phyloP scores from a whole-genome alignment of 2,888 invertebrate species.

The Ormia ochracea region DNA sequence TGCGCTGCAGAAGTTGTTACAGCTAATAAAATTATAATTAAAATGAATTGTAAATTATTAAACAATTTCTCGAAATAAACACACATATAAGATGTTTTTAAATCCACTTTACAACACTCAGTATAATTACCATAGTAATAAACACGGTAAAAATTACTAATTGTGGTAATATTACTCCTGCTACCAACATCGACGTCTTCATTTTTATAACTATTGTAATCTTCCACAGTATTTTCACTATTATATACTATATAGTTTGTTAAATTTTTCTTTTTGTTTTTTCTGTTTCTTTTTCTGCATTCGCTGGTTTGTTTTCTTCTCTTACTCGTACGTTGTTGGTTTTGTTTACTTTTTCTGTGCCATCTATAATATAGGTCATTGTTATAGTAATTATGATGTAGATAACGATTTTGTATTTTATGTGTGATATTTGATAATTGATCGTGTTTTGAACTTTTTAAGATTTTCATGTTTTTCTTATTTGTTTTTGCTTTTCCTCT shows the following conservation, averaged over 20 bases:
- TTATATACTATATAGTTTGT: neutral
- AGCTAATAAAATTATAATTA: slow-evolving; percentile 35
- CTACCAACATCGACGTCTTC: neutral
- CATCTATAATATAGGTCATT: slow-evolving; percentile 36
- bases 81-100: neutral
- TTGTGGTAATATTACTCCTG: neutral
- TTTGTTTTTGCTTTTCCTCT: neutral
- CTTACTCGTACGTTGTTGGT: neutral
- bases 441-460: slow-evolving; percentile 27
- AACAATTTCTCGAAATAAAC: slow-evolving; percentile 16
- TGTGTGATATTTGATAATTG: slow-evolving; percentile 30
- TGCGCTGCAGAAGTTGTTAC: slow-evolving; percentile 16
- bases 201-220: neutral
- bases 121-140: neutral
- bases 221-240: neutral
- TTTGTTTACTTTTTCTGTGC: slow-evolving; percentile 10
- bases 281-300: neutral
- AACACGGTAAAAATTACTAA: neutral
- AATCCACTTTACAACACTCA: neutral
- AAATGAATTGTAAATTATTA: slow-evolving; percentile 19
- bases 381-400: slow-evolving; percentile 2
- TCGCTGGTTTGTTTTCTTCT: too few relatives aligned
- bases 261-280: neutral
- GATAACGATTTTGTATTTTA: slow-evolving; percentile 26
- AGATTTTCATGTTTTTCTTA: slow-evolving; percentile 12